These are phyloP conservation scores for Trichogramma dendrolimi DNA, from an alignment of 2,888 invertebrate genomes.

Conservation along the genomic window DNA sequence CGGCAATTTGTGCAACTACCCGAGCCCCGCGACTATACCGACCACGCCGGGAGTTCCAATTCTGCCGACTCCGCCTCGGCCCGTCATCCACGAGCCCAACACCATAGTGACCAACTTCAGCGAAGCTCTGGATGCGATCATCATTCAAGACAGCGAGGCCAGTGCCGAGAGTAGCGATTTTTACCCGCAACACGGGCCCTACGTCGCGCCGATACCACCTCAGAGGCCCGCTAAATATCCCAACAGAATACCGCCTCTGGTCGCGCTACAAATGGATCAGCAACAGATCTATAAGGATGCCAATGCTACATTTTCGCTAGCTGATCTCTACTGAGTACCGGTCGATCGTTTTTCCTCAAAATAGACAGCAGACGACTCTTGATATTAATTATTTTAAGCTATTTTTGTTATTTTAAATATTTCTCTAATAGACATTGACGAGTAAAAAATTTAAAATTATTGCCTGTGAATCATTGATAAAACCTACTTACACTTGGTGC, in stretches of 20 bases:
- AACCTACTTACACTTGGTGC: no score
- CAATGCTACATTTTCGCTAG: no score
- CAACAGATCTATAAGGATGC: background rate
- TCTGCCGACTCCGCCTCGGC: background rate
- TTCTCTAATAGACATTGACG: no score
- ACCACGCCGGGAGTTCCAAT: background rate
- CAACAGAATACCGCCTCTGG: slow-evolving; percentile 27
- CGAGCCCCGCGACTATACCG: background rate
- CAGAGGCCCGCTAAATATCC: slow-evolving; percentile 28
- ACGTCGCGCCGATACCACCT: slow-evolving; percentile 3
- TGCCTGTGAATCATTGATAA: no score
- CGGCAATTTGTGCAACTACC: background rate
- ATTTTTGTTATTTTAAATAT: no score
- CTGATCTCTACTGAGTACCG: no score
- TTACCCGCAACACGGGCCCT: slow-evolving; percentile 7
- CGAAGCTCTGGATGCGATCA: slow-evolving; percentile 16
- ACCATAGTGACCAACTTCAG: background rate
- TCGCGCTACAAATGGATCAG: slow-evolving; percentile 13
- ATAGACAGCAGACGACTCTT: no score
- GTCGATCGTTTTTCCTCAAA: no score
- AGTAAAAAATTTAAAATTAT: no score
- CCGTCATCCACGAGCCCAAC: background rate
- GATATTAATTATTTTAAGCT: no score
- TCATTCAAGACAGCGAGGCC: slow-evolving; percentile 12
- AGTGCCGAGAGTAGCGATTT: slow-evolving; percentile 9